A percentile compares a stretch with the other conserved stretches of the same genome.
phyloP scores from a whole-genome alignment of 2,113 vertebrate genomes.

The Strix aluco region DNA sequence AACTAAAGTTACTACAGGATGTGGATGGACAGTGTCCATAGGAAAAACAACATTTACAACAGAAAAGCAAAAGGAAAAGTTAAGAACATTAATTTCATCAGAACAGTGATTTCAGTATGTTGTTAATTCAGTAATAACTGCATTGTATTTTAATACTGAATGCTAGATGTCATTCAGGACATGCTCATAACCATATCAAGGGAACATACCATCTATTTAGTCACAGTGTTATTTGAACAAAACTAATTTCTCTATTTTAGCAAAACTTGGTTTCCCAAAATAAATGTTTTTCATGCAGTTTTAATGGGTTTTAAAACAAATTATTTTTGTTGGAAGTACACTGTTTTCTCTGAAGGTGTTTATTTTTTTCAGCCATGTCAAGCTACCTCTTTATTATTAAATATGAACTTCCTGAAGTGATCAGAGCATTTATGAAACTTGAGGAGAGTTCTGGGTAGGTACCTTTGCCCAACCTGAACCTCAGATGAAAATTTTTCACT shows the following conservation, averaged over 20 bases:
- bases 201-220: background rate
- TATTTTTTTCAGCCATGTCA: conserved; percentile 88
- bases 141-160: background rate
- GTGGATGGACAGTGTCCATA: rapidly evolving
- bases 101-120: background rate
- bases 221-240: background rate
- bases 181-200: background rate
- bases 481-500: background rate
- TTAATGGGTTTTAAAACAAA: background rate
- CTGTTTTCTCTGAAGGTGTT: background rate
- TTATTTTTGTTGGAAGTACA: background rate
- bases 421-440: conserved; percentile 87
- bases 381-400: conserved; percentile 99
- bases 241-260: background rate
- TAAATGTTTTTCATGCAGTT: background rate
- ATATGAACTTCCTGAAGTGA: conserved; percentile 97
- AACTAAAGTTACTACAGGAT: background rate
- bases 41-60: background rate
- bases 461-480: background rate
- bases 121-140: background rate
- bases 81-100: background rate
- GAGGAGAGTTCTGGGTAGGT: conserved; percentile 89
- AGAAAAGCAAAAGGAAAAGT: background rate
- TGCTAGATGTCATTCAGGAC: background rate
- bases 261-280: background rate